Base-by-base conservation (phyloP, 2,888 invertebrate genomes). In the Ormia ochracea region DNA sequence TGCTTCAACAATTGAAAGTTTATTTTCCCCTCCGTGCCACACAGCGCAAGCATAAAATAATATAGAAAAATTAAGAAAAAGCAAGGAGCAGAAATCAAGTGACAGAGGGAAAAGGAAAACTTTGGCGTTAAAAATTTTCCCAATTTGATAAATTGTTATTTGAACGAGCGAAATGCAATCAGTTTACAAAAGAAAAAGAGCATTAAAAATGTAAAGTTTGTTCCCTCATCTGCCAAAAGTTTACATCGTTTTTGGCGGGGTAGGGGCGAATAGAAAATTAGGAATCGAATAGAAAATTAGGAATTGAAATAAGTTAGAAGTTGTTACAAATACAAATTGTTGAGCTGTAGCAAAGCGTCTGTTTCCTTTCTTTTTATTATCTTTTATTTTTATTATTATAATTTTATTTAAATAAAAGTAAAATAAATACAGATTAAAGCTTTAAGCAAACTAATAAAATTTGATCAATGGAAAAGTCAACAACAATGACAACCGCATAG, bases 91-190 rank as follows among this genome's bases (percentile, higher is more conserved):
- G n/a, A 48, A 63, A 72, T 45, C 45, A 45, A 65, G n/a, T 19
- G 33, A 58, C 23, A 36, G 33, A 43, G 45, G n/a, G 6, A 26
- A 66, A 65, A 41, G 59, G 26, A 58, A 76, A 80, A 80, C 76
- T 76, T 80, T 76, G 80, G 80, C 70, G 76, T 76, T 65, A 78
- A 81, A 73, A 68, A 78, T 50, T 65, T 73, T 78, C 65, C 73
- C 74, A 82, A 80, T 80, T 82, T 80, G 73, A 82, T 80, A 82
- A 82, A 82, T 80, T 77, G 74, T 70, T 65, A 78, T 81, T 74
- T 66, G 59, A 77, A 48, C 33, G 59, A 45, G 43, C 19, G 33
- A 79, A 68, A 69, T 58, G 26, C 38, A 52, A 50, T 54, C 52
- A 54, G 48, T n/a, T 26, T 38, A 65, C 41, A 43, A 74, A 43